Evolutionary conservation across 2,888 invertebrate species (phyloP), one percentile per base, ranked within the genome.

Genomic region (Neoitamus cyanurus): DNA sequence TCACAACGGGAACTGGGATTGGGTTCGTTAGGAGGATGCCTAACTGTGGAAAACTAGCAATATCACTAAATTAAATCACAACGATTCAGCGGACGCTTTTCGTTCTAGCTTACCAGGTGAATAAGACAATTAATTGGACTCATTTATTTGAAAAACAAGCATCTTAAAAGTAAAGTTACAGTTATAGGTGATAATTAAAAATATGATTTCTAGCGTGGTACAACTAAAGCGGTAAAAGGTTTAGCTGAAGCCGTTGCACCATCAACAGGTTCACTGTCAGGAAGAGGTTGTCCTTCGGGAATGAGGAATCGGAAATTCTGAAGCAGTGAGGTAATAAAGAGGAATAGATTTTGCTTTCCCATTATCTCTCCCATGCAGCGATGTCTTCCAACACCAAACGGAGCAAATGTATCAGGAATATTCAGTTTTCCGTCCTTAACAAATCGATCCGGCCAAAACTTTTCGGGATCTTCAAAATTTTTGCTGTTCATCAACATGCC

Each of bases 331-430:
- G 96, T 94, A 0, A 94, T 94, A 88, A 97, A 95, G 37, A 96
- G 90, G 88, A 97, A 97, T 80, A 97, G 92, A 88, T 96, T 97
- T 87, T 95, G 95, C 88, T 94, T 94, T 0, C 93, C 93, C 86
- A 97, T 90, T 0, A 94, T 93, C 88, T 97, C 97, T 0, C 97
- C 97, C 94, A 97, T 94, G 88, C 97, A 97, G 82, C 96, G 94
- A 89, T 95, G 96, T 87, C 94, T 95, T 0, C 96, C 95, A 82
- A 94, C 91, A 15, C 96, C 96, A 88, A 97, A 97, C 0, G 97
- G 97, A 87, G 95, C 93, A 88, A 94, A 96, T 68, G 93, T 92
- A 20, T 96, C 95, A 0, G 95, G 95, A 1, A 94, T 89, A 31
- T 91, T 90, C 0, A 94, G 90, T 86, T 94, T 94, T 0, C 93